Conservation (phyloP, 2,888 invertebrate species). For the Dynastes hyllus region DNA sequence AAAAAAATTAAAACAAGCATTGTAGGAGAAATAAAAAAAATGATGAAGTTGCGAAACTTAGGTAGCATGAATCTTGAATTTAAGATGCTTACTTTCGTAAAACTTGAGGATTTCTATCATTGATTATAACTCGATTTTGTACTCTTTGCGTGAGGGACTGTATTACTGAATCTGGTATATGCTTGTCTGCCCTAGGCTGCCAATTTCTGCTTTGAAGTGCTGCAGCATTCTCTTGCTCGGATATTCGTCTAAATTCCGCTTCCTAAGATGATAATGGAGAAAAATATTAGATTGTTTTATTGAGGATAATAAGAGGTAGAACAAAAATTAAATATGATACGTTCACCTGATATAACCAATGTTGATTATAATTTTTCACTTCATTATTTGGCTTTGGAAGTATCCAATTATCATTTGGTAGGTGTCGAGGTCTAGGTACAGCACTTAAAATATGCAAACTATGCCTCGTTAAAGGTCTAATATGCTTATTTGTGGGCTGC, state of each 20-base stretch:
- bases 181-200: slow-evolving; percentile 74
- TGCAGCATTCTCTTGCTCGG: slow-evolving; percentile 71
- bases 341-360: slow-evolving; percentile 90
- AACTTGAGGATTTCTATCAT: slow-evolving; percentile 51
- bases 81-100: slow-evolving; percentile 42
- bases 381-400: slow-evolving; percentile 77
- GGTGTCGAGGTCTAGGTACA: slow-evolving; percentile 84
- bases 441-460: slow-evolving; percentile 82
- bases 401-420: slow-evolving; percentile 82
- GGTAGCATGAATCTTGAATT: background rate
- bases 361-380: slow-evolving; percentile 83
- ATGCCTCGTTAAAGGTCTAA: slow-evolving; percentile 80
- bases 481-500: slow-evolving; percentile 55
- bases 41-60: background rate
- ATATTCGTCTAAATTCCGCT: slow-evolving; percentile 88
- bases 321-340: slow-evolving; percentile 35
- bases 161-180: slow-evolving; percentile 81
- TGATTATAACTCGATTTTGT: slow-evolving; percentile 73
- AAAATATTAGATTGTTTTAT: no score
- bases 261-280: slow-evolving; percentile 75
- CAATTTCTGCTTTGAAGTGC: slow-evolving; percentile 64
- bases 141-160: slow-evolving; percentile 82
- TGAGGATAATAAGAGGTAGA: background rate
- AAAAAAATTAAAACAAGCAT: slow-evolving; percentile 43
- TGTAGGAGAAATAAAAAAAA: no score